phyloP scores from a whole-genome alignment of 2,888 invertebrate genomes.

The Antheraea assamensis region DNA sequence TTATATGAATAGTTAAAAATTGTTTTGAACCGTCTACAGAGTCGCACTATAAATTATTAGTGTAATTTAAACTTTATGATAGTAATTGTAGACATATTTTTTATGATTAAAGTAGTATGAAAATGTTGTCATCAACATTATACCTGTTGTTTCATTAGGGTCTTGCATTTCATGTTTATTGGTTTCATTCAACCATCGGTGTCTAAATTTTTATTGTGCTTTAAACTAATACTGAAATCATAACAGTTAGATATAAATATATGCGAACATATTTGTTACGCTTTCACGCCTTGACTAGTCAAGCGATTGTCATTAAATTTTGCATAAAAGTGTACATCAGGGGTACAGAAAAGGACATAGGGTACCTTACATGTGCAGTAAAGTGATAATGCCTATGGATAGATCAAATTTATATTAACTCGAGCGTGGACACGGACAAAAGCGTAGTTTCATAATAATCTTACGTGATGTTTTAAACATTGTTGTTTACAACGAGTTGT shows the following conservation, averaged over 20 bases:
- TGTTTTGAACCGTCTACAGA: background rate
- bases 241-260: too few relatives aligned
- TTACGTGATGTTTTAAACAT: background rate
- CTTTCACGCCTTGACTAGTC: too few relatives aligned
- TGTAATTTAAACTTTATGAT: background rate
- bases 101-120: background rate
- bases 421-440: too few relatives aligned
- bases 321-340: too few relatives aligned
- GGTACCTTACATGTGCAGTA: too few relatives aligned
- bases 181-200: background rate
- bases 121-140: background rate
- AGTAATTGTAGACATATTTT: background rate
- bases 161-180: background rate
- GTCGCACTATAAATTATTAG: background rate
- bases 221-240: background rate
- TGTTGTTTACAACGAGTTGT: background rate
- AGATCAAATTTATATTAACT: too few relatives aligned
- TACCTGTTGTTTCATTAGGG: background rate
- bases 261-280: too few relatives aligned
- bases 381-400: too few relatives aligned
- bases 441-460: background rate
- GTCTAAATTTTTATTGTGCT: background rate
- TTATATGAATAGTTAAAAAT: background rate
- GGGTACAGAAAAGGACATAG: too few relatives aligned
- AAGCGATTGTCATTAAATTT: too few relatives aligned